Base-by-base conservation (phyloP, 2,797 vertebrate species). In the Enteromius argenteus region DNA sequence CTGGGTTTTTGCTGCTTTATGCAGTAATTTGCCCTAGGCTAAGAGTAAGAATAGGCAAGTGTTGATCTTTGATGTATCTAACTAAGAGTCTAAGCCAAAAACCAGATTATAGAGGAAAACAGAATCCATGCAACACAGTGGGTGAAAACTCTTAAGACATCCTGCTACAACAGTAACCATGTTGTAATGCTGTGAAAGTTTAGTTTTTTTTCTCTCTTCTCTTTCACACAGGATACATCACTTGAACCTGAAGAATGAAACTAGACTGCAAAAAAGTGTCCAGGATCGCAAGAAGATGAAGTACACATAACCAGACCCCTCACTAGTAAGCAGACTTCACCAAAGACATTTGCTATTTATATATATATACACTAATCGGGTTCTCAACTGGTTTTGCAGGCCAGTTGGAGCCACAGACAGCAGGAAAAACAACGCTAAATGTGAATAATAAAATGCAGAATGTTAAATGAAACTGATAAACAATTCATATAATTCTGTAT, bases 21-120 rank as follows among this genome's bases (percentile, higher is more conserved):
- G 35, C 35, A 39, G 9, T 6, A 42, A 14, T 58, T 71, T 15
- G 17, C 67, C 51, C 23, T 30, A 32, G 51, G 79, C 51, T 44
- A 14, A 80, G 51, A 27, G 30, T 27, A 21, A 68, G 51, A 69
- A 53, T 44, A 80, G 39, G 37, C 67, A 71, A 58, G 35, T 30
- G 37, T 17, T 42, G 0, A 23, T 53, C n/a, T 32, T 58, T 44
- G 79, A 80, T 80, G 15, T n/a, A 44, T 21, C 58, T 19, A 64
- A 64, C 27, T 32, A 58, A 58, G 7, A 49, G 69, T 49, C 9
- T 58, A 30, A 60, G 37, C 23, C 4, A 44, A 51, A 69, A 72
- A 46, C 0, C 53, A 46, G 53, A 27, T 46, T 60, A 80, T 58
- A 44, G 23, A 60, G 51, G 6, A 9, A 42, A 21, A 8, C 67